Evolutionary conservation across 2,888 invertebrate species (phyloP).

Genomic region (Sphinx pinastri): DNA sequence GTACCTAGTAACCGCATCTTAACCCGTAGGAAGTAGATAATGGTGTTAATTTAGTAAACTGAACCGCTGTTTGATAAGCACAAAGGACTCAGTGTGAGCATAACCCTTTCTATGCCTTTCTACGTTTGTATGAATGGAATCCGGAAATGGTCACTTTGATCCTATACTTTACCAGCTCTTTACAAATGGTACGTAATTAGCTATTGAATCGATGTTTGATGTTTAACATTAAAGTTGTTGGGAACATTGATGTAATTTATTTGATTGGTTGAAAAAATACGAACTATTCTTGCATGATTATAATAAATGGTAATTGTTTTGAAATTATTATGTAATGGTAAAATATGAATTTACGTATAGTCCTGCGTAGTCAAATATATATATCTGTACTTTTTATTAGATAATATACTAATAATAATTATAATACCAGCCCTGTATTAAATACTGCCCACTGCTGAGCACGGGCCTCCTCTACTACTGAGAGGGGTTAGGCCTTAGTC

Average conservation of each 20-base stretch:
- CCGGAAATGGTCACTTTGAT: slow-evolving; percentile 29
- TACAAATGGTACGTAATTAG: slow-evolving; percentile 32
- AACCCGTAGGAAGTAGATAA: slow-evolving; percentile 56
- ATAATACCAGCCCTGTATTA: too few relatives aligned
- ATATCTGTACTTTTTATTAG: too few relatives aligned
- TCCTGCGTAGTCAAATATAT: too few relatives aligned
- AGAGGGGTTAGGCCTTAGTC: too few relatives aligned
- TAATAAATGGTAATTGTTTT: background rate
- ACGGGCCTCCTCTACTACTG: too few relatives aligned
- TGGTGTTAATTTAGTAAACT: slow-evolving; percentile 72
- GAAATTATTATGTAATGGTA: too few relatives aligned
- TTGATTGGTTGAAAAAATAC: background rate
- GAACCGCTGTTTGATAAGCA: slow-evolving; percentile 53
- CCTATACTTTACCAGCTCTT: slow-evolving; percentile 26
- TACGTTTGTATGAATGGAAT: slow-evolving; percentile 24
- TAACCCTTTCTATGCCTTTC: slow-evolving; percentile 32
- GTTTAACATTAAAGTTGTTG: slow-evolving; percentile 5
- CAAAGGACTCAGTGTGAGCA: slow-evolving; percentile 51
- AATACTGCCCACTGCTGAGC: too few relatives aligned
- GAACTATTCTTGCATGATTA: background rate
- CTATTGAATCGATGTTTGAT: slow-evolving; percentile 26
- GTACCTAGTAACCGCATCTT: slow-evolving; percentile 26
- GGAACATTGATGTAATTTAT: background rate
- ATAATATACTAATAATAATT: too few relatives aligned
- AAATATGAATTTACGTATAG: too few relatives aligned